These are phyloP conservation scores for Nematostella vectensis DNA, from an alignment of 92 coral and sea anemone genomes.

Conservation along the genomic window DNA sequence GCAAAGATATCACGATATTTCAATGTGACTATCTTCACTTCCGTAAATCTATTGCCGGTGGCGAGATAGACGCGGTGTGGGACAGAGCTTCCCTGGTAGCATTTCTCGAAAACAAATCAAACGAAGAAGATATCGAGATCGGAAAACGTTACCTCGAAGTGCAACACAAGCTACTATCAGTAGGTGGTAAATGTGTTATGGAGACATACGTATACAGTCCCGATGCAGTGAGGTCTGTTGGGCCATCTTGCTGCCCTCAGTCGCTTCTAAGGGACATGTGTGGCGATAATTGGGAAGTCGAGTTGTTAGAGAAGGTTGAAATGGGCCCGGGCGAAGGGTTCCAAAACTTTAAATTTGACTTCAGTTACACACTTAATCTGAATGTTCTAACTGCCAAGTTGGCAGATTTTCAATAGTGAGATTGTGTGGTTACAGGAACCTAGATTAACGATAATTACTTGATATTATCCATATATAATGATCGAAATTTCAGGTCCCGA, in stretches of 20 bases:
- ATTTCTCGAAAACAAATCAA: constrained; percentile 2
- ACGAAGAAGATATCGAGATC: constrained; percentile 7
- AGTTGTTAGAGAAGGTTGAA: constrained; percentile 4
- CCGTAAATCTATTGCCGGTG: constrained; percentile 30
- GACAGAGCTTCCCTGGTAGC: constrained; percentile 47
- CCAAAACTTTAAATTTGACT: background rate
- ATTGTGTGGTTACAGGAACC: no score
- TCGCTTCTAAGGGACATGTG: constrained; percentile 17
- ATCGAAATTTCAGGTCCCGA: no score
- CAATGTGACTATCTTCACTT: constrained; percentile 28
- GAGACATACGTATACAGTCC: constrained; percentile 35
- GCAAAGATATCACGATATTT: constrained; percentile 42
- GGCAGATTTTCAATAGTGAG: no score
- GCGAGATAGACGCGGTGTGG: constrained; percentile 46
- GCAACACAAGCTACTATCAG: constrained; percentile 9
- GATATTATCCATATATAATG: no score
- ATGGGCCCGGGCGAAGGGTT: constrained; percentile 9
- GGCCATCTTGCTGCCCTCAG: constrained; percentile 24
- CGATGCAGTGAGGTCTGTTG: background rate
- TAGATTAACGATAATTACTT: no score
- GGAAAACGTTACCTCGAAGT: constrained; percentile 33
- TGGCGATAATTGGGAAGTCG: constrained; percentile 7
- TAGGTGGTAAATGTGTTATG: constrained; percentile 24
- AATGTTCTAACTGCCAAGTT: no score
- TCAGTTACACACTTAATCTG: no score